A percentile compares a stretch with the other conserved stretches of the same genome.
Evolutionary conservation across 30 jellyfish, hydroid and myxozoan species (phyloP).

Genomic region (Cassiopea xamachana): DNA sequence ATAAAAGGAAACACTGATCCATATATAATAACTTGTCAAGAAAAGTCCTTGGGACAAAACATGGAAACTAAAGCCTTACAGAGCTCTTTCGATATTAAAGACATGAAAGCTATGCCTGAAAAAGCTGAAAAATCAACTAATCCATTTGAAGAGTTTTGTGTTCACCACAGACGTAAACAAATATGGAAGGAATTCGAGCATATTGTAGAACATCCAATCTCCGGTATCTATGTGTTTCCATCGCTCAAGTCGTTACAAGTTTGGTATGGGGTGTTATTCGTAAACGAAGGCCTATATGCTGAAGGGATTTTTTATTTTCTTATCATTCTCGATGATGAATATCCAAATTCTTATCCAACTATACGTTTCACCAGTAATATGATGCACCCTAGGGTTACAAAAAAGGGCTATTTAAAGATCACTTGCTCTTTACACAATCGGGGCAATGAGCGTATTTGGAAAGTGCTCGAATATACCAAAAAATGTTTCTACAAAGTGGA

Average conservation of each 20-base stretch:
- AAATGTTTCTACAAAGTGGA: constrained; percentile 58
- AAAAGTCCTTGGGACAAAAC: too few species aligned
- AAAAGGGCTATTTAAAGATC: constrained; percentile 74
- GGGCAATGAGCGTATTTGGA: constrained; percentile 64
- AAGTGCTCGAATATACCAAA: constrained; percentile 56
- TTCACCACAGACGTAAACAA: constrained; percentile 60
- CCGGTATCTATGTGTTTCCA: constrained; percentile 91
- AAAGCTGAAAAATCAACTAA: neutral
- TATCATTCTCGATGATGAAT: constrained; percentile 75
- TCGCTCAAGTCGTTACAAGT: constrained; percentile 84
- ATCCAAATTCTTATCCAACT: constrained; percentile 79
- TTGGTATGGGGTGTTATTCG: constrained; percentile 93
- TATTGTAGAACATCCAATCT: constrained; percentile 51
- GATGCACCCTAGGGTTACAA: constrained; percentile 77
- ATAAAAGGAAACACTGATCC: too few species aligned
- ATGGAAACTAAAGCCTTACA: neutral
- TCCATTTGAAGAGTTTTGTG: constrained; percentile 62
- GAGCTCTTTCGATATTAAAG: too few species aligned
- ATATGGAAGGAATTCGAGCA: constrained; percentile 69
- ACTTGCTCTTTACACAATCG: neutral
- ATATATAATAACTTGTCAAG: too few species aligned
- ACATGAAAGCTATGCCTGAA: neutral
- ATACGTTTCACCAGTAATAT: constrained; percentile 75
- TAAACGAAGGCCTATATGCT: constrained; percentile 84
- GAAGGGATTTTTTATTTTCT: constrained; percentile 92